Percentiles rank a stretch among this genome's conserved stretches.
phyloP scores from a whole-genome alignment of 2,797 vertebrate genomes.

The Paguma larvata region DNA sequence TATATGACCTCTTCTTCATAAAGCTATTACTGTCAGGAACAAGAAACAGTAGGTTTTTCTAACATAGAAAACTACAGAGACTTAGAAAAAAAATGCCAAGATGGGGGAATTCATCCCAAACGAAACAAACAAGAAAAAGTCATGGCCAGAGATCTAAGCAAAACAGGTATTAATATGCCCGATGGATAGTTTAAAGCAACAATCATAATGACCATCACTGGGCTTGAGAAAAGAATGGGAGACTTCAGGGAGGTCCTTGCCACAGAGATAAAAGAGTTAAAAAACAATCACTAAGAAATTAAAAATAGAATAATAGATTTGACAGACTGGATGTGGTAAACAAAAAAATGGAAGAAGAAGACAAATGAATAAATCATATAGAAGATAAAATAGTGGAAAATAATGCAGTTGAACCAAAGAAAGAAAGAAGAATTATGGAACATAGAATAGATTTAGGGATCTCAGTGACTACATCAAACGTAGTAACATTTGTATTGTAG shows the following conservation, averaged over 20 bases:
- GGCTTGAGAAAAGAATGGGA: neutral
- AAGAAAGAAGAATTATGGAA: no score
- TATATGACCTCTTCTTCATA: neutral
- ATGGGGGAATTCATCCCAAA: neutral
- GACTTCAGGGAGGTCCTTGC: neutral
- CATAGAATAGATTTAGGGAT: no score
- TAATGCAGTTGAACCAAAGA: no score
- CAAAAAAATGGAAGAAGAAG: neutral
- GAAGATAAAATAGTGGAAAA: no score
- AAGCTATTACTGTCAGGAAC: neutral
- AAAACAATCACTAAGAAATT: neutral
- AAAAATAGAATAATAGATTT: neutral
- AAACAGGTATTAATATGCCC: neutral
- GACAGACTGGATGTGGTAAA: neutral
- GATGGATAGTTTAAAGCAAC: neutral
- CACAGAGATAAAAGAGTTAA: neutral
- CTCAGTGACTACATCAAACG: no score
- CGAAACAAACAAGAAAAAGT: neutral
- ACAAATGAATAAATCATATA: no score
- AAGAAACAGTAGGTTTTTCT: neutral
- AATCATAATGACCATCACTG: neutral
- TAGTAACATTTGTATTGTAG: no score
- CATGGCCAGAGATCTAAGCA: neutral
- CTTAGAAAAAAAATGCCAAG: neutral
- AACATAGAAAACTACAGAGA: neutral